Base-by-base conservation (phyloP, 2,888 invertebrate species). In the Harpalus rubripes region DNA sequence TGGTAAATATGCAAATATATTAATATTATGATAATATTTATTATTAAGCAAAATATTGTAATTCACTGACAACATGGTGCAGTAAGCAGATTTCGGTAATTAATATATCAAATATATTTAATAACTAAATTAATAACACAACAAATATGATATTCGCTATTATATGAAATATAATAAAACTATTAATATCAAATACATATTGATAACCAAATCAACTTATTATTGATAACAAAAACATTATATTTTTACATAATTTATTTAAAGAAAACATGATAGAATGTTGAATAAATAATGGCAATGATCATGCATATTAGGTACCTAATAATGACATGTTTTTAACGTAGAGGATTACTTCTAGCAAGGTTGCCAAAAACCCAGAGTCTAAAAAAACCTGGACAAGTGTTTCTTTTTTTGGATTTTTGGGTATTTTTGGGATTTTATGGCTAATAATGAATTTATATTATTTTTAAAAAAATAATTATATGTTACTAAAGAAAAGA, bases 21-120 rank as follows among this genome's bases (percentile, higher is more conserved):
- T 44, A 74, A 74, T 74, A 74, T 8, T 26, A n/a, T 44, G 12
- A 74, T 44, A 44, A 74, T 74, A 74, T 16, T 18, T 74, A 74
- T 74, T 74, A 74, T 44, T 74, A 74, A 16, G 44, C 44, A 74
- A 74, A 74, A 44, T 18, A 44, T 8, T n/a, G 16, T 39, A 68
- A 68, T 74, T 15, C 10, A 41, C 44, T 74, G 44, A 39, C 18
- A 68, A 41, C 26, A 68, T 68, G 32, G 68, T 74, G 16, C 44
- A 16, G 72, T 74, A 74, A 74, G 72, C 72, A 74, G 72, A 74
- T 74, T 74, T 74, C 16, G 16, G 44, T 74, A 74, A 68, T 74
- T 74, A 74, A 74, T 18, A 74, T 74, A 74, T 44, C 41, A 74
- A 74, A 68, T 68, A 68, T 68, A 32, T 39, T 7, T 74, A 44